phyloP scores from a whole-genome alignment of 1,140 invertebrate species.

The Drosophila mayri region DNA sequence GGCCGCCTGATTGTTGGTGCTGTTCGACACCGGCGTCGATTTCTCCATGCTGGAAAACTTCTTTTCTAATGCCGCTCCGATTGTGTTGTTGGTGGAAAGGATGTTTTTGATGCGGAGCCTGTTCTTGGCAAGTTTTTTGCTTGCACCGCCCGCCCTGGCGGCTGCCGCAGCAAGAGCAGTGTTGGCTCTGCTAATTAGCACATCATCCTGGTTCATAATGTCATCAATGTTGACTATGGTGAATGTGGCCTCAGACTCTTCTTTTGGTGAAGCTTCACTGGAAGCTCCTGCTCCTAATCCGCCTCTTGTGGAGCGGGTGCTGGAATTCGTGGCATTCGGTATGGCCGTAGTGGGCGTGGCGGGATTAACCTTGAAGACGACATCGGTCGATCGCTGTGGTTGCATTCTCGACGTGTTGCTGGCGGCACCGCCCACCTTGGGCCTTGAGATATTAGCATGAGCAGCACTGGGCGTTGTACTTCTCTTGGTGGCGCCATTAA shows the following conservation, averaged over 20 bases:
- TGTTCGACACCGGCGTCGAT: neutral
- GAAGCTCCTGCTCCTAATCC: neutral
- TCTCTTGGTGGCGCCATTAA: constrained; percentile 50
- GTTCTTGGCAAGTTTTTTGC: constrained; percentile 12
- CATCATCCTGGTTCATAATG: constrained; percentile 83
- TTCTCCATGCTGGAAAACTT: constrained; percentile 11
- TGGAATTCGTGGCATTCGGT: constrained; percentile 2
- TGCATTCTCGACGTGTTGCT: constrained; percentile 3
- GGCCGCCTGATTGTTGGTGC: neutral
- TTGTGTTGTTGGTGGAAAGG: neutral
- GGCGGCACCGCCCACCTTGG: constrained; percentile 10
- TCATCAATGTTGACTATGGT: constrained; percentile 84
- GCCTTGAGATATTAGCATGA: neutral
- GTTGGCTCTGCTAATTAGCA: constrained; percentile 67
- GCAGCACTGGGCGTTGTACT: constrained; percentile 2
- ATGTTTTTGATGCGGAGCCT: constrained; percentile 15
- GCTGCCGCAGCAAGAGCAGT: constrained; percentile 1
- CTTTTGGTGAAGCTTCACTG: constrained; percentile 3
- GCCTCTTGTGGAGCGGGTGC: constrained; percentile 1
- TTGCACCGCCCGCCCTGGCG: neutral
- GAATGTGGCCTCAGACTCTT: constrained; percentile 56
- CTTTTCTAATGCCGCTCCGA: neutral
- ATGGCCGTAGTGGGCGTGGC: neutral
- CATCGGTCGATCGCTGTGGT: neutral
- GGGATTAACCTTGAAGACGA: constrained; percentile 4